phyloP scores from a whole-genome alignment of 2,888 invertebrate species.

The Minunthozetes semirufus region DNA sequence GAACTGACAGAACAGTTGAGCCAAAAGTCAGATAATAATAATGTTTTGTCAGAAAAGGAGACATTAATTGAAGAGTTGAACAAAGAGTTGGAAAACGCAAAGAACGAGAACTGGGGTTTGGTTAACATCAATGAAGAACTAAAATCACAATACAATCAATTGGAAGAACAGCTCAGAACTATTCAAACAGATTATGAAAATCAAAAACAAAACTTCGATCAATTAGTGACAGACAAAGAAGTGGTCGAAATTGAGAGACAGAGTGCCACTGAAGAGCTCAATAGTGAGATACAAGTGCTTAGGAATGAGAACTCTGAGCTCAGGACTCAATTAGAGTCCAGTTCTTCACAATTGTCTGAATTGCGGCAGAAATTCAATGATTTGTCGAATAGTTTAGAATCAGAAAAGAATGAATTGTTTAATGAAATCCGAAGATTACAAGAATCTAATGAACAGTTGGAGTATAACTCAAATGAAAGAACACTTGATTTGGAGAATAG shows the following conservation, averaged over 20 bases:
- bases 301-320: background rate
- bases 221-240: background rate
- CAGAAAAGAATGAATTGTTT: background rate
- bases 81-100: background rate
- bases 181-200: background rate
- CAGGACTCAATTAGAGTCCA: too few species aligned
- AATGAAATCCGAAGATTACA: background rate
- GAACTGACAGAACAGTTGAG: background rate
- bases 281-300: background rate
- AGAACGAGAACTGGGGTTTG: conserved; percentile 2
- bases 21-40: background rate
- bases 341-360: background rate
- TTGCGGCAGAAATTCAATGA: background rate
- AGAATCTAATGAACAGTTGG: background rate
- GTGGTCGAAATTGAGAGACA: background rate
- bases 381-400: too few species aligned
- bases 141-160: background rate
- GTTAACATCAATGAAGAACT: background rate
- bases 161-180: background rate
- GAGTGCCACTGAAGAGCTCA: background rate
- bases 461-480: background rate
- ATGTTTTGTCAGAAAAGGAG: background rate
- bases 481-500: background rate
- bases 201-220: background rate
- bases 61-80: background rate